Evolutionary conservation across 92 coral and sea anemone species (phyloP).

Genomic region (Parazoanthus swiftii): DNA sequence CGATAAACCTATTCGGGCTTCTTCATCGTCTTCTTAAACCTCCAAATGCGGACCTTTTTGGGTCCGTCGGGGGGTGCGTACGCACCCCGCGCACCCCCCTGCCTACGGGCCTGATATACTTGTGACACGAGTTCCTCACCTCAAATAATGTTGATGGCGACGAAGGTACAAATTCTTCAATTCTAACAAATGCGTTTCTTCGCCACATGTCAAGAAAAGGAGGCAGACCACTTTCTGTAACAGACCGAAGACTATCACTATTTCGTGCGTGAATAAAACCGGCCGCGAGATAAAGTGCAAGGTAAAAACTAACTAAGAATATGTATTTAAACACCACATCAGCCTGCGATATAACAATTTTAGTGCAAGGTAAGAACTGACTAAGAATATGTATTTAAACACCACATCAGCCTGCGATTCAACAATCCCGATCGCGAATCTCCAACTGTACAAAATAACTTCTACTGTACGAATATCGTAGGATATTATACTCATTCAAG

Average conservation of each 20-base stretch:
- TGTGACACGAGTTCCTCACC: neutral
- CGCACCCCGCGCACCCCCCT: too few species aligned
- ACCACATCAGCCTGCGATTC: neutral
- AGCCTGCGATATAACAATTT: neutral
- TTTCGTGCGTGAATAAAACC: neutral
- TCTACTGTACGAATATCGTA: too few species aligned
- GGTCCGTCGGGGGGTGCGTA: too few species aligned
- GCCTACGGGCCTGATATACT: too few species aligned
- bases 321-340: neutral
- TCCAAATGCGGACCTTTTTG: too few species aligned
- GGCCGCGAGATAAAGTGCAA: neutral
- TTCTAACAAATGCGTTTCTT: slow-evolving; percentile 8
- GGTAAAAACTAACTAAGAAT: neutral
- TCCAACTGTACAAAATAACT: too few species aligned
- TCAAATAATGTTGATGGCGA: neutral
- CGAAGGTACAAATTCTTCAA: neutral
- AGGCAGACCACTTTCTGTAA: neutral
- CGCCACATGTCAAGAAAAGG: neutral
- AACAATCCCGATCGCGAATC: too few species aligned
- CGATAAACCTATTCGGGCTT: too few species aligned
- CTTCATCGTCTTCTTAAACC: too few species aligned
- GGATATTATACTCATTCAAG: too few species aligned
- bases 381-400: neutral
- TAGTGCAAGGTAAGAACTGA: neutral
- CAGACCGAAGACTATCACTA: neutral